Percentiles rank a stretch among this genome's conserved stretches.
Evolutionary conservation across 2,113 vertebrate species (phyloP).

Genomic region (Sclerurus mexicanus): DNA sequence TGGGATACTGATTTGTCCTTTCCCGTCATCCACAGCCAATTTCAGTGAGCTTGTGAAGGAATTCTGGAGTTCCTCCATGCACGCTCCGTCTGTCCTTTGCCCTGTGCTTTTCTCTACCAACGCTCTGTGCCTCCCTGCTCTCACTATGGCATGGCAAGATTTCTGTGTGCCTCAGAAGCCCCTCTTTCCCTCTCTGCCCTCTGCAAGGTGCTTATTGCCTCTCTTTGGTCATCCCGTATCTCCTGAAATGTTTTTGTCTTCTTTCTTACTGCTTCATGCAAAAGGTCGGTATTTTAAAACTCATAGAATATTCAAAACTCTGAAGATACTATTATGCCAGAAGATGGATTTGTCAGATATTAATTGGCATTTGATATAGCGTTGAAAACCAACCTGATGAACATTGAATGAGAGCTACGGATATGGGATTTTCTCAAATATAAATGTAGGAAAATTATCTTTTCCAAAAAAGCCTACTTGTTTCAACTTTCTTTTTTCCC

Average conservation of each 20-base stretch:
- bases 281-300: not conserved
- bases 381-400: not conserved
- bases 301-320: not conserved
- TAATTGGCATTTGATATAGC: not conserved
- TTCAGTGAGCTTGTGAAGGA: not conserved
- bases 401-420: not conserved
- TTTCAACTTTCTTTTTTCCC: not conserved
- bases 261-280: not conserved
- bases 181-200: not conserved
- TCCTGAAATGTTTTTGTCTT: not conserved
- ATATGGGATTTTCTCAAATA: not conserved
- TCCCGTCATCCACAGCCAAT: not conserved
- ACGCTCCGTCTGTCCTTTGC: fast-evolving
- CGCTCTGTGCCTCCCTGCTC: not conserved
- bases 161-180: not conserved
- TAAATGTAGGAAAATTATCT: not conserved
- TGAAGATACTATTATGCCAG: not conserved
- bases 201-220: not conserved
- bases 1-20: not conserved
- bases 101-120: not conserved
- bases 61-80: not conserved
- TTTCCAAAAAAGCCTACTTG: not conserved
- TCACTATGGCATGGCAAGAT: not conserved
- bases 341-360: not conserved
- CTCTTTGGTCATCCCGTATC: not conserved